Percentiles rank a stretch among this genome's conserved stretches.
phyloP scores from a whole-genome alignment of 2,888 invertebrate genomes.

The Blastobasis adustella region DNA sequence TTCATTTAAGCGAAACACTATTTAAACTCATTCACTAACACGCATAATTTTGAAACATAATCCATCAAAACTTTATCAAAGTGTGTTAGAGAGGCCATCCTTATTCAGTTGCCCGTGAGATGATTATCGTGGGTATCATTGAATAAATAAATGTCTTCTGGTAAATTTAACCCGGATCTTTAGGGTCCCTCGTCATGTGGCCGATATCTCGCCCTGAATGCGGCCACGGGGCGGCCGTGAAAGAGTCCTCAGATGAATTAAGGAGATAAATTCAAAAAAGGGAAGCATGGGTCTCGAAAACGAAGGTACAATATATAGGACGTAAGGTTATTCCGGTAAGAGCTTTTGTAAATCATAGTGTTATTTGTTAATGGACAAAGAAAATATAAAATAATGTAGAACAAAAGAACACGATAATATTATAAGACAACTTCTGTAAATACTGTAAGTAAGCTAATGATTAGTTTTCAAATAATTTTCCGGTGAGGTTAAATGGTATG shows the following conservation, averaged over 20 bases:
- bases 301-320: too few relatives aligned
- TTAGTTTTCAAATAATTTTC: too few relatives aligned
- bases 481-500: too few relatives aligned
- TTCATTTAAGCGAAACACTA: background rate
- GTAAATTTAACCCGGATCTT: constrained; percentile 70
- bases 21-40: background rate
- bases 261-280: constrained; percentile 66
- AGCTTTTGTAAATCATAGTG: too few relatives aligned
- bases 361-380: too few relatives aligned
- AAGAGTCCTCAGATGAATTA: constrained; percentile 71
- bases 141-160: constrained; percentile 72
- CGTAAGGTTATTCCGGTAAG: too few relatives aligned
- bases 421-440: too few relatives aligned
- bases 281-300: constrained; percentile 35
- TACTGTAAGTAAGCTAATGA: too few relatives aligned
- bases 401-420: too few relatives aligned
- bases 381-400: too few relatives aligned
- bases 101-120: constrained; percentile 46
- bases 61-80: constrained; percentile 17
- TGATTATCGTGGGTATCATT: constrained; percentile 53
- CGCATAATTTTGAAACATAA: constrained; percentile 1
- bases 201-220: constrained; percentile 62
- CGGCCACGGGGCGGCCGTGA: constrained; percentile 61
- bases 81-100: constrained; percentile 19
- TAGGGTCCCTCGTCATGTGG: constrained; percentile 60